Base-by-base conservation (phyloP, 2,113 vertebrate genomes). In the Cynocephalus volans region DNA sequence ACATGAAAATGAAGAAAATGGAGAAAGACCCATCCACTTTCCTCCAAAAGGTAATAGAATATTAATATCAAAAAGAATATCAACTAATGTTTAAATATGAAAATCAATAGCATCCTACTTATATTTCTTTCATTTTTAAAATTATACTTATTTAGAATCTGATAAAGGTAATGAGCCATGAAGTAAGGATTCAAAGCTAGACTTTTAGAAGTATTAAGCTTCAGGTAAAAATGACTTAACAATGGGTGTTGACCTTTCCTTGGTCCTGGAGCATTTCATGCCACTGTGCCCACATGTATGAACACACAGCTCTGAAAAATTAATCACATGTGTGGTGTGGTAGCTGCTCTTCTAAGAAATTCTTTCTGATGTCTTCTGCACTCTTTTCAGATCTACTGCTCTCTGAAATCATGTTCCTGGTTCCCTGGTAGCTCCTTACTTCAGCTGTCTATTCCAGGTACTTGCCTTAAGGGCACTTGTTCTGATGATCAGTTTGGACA, bases 1-100 rank as follows among this genome's bases (percentile, higher is more conserved):
- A 67, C 45, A 91, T 93, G 62, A 90, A 94, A 95, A 75, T 90
- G 67, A 94, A 94, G 65, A 87, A 93, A 92, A 81, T 36, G 17
- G 24, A 17, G n/a, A 92, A 87, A 88, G 18, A 8, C 19, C 23
- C 9, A 18, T 79, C 54, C 1, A 93, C 12, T n/a, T 91, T 90
- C n/a, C 8, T 88, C 31, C 19, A 60, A 64, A 65, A 84, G 1
- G 19, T 65, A 77, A 77, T 52, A 96, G 65, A 36, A 85, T 87
- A 24, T 67, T 92, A 86, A 86, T 89, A 77, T 81, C 89, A 52
- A 86, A 93, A 41, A 41, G 10, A 64, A 1, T 90, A 77, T 80
- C 69, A 89, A 62, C 18, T 48, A 95, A 48, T 56, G 72, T n/a
- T 4, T 60, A 93, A 48, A 67, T 28, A 80, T 87, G 94, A 93